phyloP scores from a whole-genome alignment of 2,888 invertebrate genomes.

The Hydroisotoma schaefferi region DNA sequence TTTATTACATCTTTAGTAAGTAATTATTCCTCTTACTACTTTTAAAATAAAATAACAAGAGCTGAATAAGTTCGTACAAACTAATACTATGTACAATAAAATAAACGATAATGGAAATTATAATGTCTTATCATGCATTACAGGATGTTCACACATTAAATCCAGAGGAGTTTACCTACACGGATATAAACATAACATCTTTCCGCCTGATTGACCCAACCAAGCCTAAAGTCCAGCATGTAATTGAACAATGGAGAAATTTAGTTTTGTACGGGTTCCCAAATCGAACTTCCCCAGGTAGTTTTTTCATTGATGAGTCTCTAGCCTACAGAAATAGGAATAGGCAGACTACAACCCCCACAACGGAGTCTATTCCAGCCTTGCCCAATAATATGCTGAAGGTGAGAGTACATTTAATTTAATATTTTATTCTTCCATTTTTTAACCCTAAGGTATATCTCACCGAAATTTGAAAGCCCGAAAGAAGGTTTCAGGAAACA shows the following conservation, averaged over 20 bases:
- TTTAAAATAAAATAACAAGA: conserved; percentile 33
- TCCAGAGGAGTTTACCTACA: conserved; percentile 88
- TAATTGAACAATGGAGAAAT: conserved; percentile 68
- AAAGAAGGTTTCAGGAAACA: too few species aligned
- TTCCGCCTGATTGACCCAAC: conserved; percentile 84
- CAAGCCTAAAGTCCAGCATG: conserved; percentile 70
- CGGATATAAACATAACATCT: conserved; percentile 92
- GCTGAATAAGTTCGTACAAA: too few species aligned
- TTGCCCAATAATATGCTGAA: conserved; percentile 38
- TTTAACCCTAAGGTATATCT: not conserved
- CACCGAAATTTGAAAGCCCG: not conserved
- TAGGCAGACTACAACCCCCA: conserved; percentile 19
- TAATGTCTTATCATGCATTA: too few species aligned
- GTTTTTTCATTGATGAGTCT: conserved; percentile 30
- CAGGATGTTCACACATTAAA: conserved; percentile 89
- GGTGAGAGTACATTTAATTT: conserved; percentile 22
- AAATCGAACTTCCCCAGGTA: conserved; percentile 23
- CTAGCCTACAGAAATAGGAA: conserved; percentile 19
- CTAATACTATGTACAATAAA: too few species aligned
- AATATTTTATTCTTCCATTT: not conserved
- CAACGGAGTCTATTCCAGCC: conserved; percentile 35
- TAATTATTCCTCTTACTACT: too few species aligned
- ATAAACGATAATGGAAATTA: too few species aligned
- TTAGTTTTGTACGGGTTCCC: conserved; percentile 41
- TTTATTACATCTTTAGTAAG: conserved; percentile 48